phyloP scores from a whole-genome alignment of 2,113 vertebrate genomes.

The Nothocercus nigrocapillus region DNA sequence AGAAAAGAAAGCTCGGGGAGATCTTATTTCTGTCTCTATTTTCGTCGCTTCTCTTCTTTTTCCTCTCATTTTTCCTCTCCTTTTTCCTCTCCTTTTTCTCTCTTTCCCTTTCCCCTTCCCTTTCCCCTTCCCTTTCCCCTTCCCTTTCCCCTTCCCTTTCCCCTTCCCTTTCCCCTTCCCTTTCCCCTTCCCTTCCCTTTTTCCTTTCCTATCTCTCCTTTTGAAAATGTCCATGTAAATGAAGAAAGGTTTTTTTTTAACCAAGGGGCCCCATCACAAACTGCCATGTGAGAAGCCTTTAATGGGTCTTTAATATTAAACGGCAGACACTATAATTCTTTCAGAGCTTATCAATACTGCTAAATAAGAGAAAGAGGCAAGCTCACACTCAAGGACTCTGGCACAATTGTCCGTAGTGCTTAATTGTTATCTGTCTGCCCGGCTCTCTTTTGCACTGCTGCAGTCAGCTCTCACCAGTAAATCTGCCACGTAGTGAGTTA shows the following conservation, averaged over 20 bases:
- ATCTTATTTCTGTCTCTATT: neutral
- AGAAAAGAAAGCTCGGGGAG: neutral
- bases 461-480: neutral
- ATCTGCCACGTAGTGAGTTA: neutral
- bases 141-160: neutral
- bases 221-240: neutral
- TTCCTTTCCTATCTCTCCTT: neutral
- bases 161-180: neutral
- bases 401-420: neutral
- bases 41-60: too few relatives aligned
- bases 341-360: neutral
- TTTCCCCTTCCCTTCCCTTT: neutral
- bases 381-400: neutral
- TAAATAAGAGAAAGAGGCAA: neutral
- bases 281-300: neutral
- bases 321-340: neutral
- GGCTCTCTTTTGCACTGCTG: neutral
- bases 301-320: neutral
- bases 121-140: neutral
- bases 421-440: neutral
- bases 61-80: neutral
- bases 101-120: neutral
- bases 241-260: neutral
- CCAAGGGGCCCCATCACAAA: neutral
- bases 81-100: neutral